Conservation (phyloP, 2,888 invertebrate genomes). For the Phortica okadai region DNA sequence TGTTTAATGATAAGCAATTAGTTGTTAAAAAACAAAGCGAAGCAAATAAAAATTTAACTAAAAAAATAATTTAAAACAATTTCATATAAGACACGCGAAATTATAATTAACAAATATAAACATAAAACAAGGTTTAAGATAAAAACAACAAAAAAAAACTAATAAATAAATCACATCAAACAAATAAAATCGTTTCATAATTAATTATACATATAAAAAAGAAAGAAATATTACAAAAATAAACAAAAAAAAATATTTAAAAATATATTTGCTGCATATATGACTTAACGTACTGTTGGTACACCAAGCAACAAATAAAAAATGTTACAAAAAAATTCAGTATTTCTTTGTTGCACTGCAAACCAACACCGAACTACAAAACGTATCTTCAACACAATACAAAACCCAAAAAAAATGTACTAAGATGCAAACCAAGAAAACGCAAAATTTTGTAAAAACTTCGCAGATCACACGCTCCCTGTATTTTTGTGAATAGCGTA, state of each 20-base stretch:
- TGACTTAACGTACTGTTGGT: conserved; percentile 61
- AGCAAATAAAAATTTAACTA: background rate
- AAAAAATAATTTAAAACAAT: conserved; percentile 15
- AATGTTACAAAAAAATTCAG: background rate
- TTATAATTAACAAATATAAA: conserved; percentile 27
- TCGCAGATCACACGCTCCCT: background rate
- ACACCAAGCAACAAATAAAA: conserved; percentile 28
- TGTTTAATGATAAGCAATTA: conserved; percentile 33
- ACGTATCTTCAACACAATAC: conserved; percentile 1
- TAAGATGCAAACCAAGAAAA: conserved; percentile 18
- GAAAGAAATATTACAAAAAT: conserved; percentile 42
- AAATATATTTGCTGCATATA: conserved; percentile 63
- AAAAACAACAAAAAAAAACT: conserved; percentile 28
- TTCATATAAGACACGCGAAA: conserved; percentile 9
- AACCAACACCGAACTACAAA: conserved; percentile 26
- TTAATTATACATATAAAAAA: conserved; percentile 49
- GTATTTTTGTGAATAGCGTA: conserved; percentile 24
- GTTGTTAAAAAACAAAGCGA: conserved; percentile 36
- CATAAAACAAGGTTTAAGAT: conserved; percentile 45
- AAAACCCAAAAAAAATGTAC: background rate
- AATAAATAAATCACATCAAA: background rate
- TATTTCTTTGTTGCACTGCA: conserved; percentile 35
- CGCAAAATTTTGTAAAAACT: conserved; percentile 4
- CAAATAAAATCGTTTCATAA: conserved; percentile 60
- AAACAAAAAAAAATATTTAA: conserved; percentile 35